Conservation (phyloP, 2,888 invertebrate genomes). For the Plagodis dolabraria region DNA sequence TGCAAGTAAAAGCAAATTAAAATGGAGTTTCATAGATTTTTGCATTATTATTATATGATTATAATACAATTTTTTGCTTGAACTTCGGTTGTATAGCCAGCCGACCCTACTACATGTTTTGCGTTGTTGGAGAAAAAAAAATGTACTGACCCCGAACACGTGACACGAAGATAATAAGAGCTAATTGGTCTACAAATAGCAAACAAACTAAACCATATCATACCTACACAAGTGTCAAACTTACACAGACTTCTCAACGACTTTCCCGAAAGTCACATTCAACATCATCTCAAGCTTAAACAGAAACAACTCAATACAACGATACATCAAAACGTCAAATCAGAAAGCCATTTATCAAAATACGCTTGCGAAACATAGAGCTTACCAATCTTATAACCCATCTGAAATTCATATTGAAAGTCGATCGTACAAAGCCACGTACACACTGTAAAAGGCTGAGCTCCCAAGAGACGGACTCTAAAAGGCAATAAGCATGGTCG, state of each 20-base stretch:
- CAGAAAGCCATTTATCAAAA: constrained; percentile 68
- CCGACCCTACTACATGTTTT: too few relatives aligned
- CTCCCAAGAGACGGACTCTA: constrained; percentile 73
- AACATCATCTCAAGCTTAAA: constrained; percentile 13
- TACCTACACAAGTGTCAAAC: not conserved
- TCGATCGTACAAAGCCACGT: constrained; percentile 76
- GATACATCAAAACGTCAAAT: constrained; percentile 50
- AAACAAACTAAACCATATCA: too few relatives aligned
- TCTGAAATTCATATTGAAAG: constrained; percentile 82
- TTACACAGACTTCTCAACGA: constrained; percentile 3
- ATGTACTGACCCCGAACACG: too few relatives aligned
- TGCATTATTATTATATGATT: too few relatives aligned
- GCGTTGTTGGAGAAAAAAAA: too few relatives aligned
- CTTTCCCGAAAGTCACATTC: constrained; percentile 7
- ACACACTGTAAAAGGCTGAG: constrained; percentile 79
- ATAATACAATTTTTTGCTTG: too few relatives aligned
- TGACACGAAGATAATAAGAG: too few relatives aligned
- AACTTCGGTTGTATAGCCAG: too few relatives aligned
- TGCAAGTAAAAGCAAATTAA: too few relatives aligned
- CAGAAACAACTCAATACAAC: constrained; percentile 37
- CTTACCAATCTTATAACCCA: constrained; percentile 75
- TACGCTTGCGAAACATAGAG: constrained; percentile 66
- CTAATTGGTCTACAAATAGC: too few relatives aligned
- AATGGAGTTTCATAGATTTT: too few relatives aligned
- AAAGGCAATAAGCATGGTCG: constrained; percentile 65